Evolutionary conservation across 2,797 vertebrate genomes (phyloP).

Genomic region (Poeciliopsis turneri): DNA sequence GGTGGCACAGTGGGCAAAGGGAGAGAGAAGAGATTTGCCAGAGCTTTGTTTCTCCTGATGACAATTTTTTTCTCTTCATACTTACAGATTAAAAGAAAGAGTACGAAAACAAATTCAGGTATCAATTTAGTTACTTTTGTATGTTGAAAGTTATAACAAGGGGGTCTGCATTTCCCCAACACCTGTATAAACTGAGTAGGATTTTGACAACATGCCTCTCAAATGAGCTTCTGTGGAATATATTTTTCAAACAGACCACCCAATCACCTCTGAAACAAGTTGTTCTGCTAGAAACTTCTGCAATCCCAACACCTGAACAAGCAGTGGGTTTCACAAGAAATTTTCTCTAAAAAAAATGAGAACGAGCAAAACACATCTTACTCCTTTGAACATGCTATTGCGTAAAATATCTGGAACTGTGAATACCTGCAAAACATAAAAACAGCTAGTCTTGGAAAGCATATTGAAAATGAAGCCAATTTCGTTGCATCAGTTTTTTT

Average conservation of each 20-base stretch:
- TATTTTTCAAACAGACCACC: conserved; percentile 15
- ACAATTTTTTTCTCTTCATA: conserved; percentile 5
- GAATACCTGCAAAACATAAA: not conserved
- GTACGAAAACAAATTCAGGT: conserved; percentile 9
- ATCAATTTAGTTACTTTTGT: conserved; percentile 17
- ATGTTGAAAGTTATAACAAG: conserved; percentile 11
- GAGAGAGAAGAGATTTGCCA: conserved; percentile 49
- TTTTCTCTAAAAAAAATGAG: conserved; percentile 9
- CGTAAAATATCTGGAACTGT: not conserved
- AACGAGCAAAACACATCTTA: conserved; percentile 8
- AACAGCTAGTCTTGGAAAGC: conserved; percentile 6
- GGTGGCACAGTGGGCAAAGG: conserved; percentile 59
- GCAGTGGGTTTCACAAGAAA: conserved; percentile 19
- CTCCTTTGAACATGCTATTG: conserved; percentile 1
- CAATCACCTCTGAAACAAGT: conserved; percentile 10
- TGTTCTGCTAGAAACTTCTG: conserved; percentile 21
- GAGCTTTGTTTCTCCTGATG: conserved; percentile 31
- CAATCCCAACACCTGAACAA: conserved; percentile 8
- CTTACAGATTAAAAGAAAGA: conserved; percentile 5
- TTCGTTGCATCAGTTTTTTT: conserved; percentile 15
- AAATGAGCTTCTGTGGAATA: conserved; percentile 15
- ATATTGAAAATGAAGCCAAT: not conserved
- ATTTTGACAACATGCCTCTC: conserved; percentile 22
- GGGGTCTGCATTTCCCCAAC: not conserved
- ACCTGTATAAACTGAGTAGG: conserved; percentile 9